phyloP scores from a whole-genome alignment of 1,140 invertebrate genomes.

The Alviniconcha marisindica region DNA sequence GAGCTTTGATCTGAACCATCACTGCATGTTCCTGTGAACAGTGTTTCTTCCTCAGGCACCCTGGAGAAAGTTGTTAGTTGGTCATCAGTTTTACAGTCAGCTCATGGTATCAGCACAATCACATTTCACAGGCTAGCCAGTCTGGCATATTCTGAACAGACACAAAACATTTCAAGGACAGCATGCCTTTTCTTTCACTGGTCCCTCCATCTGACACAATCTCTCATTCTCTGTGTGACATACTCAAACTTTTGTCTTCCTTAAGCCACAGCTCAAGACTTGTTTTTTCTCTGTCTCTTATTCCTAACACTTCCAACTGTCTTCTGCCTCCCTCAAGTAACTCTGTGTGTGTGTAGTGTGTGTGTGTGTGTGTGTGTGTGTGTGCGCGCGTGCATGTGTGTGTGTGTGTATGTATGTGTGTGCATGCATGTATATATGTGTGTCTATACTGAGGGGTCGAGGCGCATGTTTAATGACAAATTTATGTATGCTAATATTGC shows the following conservation, averaged over 20 bases:
- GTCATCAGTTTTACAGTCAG: conserved; percentile 11
- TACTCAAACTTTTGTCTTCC: too few species aligned
- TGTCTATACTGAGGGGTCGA: not conserved
- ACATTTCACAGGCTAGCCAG: too few species aligned
- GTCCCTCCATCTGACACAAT: too few species aligned
- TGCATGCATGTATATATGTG: not conserved
- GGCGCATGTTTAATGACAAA: not conserved
- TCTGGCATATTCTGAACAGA: too few species aligned
- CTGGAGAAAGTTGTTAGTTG: conserved; percentile 28
- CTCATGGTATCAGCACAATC: too few species aligned
- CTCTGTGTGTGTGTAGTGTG: conserved; percentile 4
- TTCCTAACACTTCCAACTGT: too few species aligned
- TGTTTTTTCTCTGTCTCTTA: too few species aligned
- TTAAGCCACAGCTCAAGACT: too few species aligned
- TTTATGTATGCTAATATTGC: too few species aligned
- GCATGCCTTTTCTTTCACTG: too few species aligned
- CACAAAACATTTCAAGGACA: not conserved
- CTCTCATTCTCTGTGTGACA: too few species aligned
- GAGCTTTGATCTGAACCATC: not conserved
- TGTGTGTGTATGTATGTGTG: not conserved
- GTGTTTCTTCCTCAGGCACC: conserved; percentile 45
- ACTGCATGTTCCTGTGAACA: conserved; percentile 55
- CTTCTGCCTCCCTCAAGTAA: too few species aligned
- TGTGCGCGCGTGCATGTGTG: not conserved
- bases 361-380: conserved; percentile 17